Evolutionary conservation across 2,888 invertebrate genomes (phyloP).

Genomic region (Eristalinus sepulchralis): DNA sequence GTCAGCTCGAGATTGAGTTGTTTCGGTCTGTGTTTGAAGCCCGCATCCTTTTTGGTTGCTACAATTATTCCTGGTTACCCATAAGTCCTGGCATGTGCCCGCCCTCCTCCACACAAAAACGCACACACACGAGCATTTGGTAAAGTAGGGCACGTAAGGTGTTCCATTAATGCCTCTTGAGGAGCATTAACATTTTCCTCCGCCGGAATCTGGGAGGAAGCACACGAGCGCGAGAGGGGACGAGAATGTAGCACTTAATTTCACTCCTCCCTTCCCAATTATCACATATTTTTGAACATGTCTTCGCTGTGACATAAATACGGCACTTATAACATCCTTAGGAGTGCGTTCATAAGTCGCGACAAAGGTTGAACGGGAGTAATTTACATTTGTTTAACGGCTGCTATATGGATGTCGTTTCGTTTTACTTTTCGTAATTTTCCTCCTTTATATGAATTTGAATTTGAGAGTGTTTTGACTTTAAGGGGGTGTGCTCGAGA

Average conservation of each 20-base stretch:
- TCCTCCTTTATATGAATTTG: constrained; percentile 55
- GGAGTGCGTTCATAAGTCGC: constrained; percentile 56
- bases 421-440: constrained; percentile 22
- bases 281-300: constrained; percentile 63
- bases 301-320: constrained; percentile 59
- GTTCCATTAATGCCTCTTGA: constrained; percentile 41
- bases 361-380: constrained; percentile 59
- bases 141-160: constrained; percentile 27
- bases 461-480: constrained; percentile 52
- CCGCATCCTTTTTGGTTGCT: constrained; percentile 26
- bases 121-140: constrained; percentile 4
- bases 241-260: constrained; percentile 49
- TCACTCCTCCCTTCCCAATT: constrained; percentile 54
- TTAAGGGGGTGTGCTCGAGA: constrained; percentile 13
- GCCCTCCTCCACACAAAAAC: background rate
- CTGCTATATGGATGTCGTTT: constrained; percentile 25
- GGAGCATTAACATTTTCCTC: constrained; percentile 43
- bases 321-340: constrained; percentile 61
- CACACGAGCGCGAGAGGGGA: background rate
- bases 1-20: constrained; percentile 30
- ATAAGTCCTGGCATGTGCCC: constrained; percentile 51
- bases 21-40: constrained; percentile 30
- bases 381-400: constrained; percentile 66
- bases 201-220: constrained; percentile 13
- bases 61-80: constrained; percentile 33